Evolutionary conservation across 1,140 invertebrate genomes (phyloP).

Genomic region (Drusus annulatus): DNA sequence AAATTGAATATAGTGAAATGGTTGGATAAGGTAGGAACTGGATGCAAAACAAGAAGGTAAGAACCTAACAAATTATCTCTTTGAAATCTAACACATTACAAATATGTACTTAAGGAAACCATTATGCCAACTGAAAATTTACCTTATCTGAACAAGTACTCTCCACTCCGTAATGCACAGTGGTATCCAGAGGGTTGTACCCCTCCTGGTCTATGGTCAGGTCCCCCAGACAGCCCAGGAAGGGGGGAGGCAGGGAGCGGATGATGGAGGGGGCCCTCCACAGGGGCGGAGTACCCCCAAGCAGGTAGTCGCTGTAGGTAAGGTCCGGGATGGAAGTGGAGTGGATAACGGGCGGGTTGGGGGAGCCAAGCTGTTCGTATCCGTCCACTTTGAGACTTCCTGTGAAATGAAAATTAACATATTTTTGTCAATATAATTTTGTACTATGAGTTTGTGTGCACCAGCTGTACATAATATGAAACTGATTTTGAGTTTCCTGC

Average conservation of each 20-base stretch:
- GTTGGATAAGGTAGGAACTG: no score
- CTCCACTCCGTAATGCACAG: conserved; percentile 84
- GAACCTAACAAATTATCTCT: no score
- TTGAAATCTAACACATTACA: no score
- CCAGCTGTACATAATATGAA: no score
- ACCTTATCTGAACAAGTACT: conserved; percentile 82
- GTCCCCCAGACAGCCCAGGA: conserved; percentile 88
- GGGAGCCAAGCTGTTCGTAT: conserved; percentile 78
- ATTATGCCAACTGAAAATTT: no score
- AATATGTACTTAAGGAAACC: no score
- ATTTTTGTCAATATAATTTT: no score
- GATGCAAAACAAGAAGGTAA: no score
- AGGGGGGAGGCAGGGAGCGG: conserved; percentile 65
- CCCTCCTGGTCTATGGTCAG: conserved; percentile 80
- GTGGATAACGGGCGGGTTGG: conserved; percentile 73
- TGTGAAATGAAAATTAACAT: conserved; percentile 55
- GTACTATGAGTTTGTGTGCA: no score
- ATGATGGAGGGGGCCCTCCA: conserved; percentile 52
- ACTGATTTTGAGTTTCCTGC: no score
- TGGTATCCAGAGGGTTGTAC: conserved; percentile 73
- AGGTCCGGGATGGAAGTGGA: conserved; percentile 77
- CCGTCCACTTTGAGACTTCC: conserved; percentile 80
- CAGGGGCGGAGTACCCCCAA: conserved; percentile 85
- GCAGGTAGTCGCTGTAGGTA: conserved; percentile 76
- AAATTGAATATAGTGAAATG: no score